phyloP scores from a whole-genome alignment of 2,797 vertebrate genomes.

The Melanotaenia parkinsoni region DNA sequence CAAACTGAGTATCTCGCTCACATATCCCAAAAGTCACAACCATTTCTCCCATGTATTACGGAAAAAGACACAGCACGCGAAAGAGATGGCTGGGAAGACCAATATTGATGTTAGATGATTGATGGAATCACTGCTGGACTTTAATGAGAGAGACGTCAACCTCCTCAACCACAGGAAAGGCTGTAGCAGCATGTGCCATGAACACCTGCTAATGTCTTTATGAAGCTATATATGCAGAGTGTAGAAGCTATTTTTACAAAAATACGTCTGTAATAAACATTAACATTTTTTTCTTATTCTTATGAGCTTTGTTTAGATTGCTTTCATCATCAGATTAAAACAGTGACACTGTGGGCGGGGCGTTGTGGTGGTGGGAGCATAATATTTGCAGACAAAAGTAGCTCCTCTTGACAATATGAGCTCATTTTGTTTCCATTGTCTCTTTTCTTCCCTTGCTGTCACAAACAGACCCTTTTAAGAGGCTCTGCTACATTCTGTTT shows the following conservation, averaged over 20 bases:
- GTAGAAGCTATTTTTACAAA: not conserved
- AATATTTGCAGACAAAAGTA: not conserved
- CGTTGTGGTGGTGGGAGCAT: too few species aligned
- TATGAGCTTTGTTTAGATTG: conserved; percentile 12
- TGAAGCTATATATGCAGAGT: not conserved
- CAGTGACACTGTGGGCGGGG: conserved; percentile 2
- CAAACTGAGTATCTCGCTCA: conserved; percentile 21
- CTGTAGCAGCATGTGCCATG: conserved; percentile 4
- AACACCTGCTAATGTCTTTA: conserved; percentile 35
- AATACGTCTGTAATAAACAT: not conserved
- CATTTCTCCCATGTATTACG: conserved; percentile 25
- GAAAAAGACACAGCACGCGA: conserved; percentile 14
- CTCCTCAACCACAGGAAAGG: conserved; percentile 33
- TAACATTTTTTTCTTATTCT: not conserved
- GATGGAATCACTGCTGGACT: conserved; percentile 54
- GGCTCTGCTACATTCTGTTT: conserved; percentile 21
- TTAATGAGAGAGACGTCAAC: conserved; percentile 62
- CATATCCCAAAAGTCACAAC: conserved; percentile 13
- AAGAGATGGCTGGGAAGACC: conserved; percentile 5
- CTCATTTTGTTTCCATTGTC: not conserved
- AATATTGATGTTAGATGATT: conserved; percentile 67
- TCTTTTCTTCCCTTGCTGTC: conserved; percentile 1
- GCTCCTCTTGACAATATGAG: not conserved
- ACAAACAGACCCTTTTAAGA: not conserved
- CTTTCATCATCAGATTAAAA: not conserved